Evolutionary conservation across 2,888 invertebrate genomes (phyloP).

Genomic region (Anorthoa munda): DNA sequence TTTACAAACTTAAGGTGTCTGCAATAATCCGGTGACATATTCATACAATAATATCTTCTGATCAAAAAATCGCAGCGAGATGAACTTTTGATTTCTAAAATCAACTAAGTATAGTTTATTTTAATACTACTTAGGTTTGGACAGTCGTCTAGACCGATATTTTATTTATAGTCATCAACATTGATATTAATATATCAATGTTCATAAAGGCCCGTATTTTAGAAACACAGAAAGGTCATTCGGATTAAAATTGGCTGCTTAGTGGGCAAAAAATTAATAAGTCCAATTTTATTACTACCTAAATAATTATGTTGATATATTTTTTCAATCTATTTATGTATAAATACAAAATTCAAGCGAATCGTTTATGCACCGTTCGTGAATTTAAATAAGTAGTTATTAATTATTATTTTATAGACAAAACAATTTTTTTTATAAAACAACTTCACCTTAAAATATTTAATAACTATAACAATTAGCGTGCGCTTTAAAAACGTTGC

Average conservation of each 20-base stretch:
- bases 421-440: no score
- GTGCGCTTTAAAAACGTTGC: neutral
- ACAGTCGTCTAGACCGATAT: neutral
- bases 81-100: neutral
- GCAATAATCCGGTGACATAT: no score
- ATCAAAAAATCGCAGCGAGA: neutral
- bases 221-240: neutral
- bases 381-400: conserved; percentile 5
- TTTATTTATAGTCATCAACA: neutral
- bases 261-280: neutral
- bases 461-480: conserved; percentile 9
- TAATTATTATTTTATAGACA: no score
- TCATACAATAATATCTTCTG: no score
- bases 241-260: neutral
- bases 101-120: neutral
- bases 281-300: neutral
- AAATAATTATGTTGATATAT: no score
- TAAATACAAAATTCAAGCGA: conserved; percentile 1
- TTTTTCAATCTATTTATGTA: neutral
- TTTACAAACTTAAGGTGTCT: no score
- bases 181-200: no score
- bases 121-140: neutral
- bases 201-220: neutral
- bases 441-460: neutral
- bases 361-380: neutral